Evolutionary conservation across 2,888 invertebrate species (phyloP).

Genomic region (Rhingia campestris): DNA sequence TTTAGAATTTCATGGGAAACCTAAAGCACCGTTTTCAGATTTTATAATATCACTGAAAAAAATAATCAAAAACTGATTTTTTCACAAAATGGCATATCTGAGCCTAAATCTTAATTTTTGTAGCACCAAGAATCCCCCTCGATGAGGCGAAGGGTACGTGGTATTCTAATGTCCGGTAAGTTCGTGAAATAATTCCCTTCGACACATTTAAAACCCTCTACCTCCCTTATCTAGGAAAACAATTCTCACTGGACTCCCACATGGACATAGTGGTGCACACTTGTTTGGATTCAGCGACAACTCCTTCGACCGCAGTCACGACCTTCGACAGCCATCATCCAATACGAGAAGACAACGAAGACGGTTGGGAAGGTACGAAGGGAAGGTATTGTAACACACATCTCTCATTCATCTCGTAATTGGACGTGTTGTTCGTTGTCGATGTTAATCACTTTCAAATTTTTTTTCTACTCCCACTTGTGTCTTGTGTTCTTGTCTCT

Average conservation of each 20-base stretch:
- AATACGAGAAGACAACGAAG: conserved; percentile 81
- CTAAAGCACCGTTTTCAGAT: too few relatives aligned
- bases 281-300: conserved; percentile 84
- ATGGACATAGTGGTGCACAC: conserved; percentile 91
- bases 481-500: conserved; percentile 5
- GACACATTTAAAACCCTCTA: too few relatives aligned
- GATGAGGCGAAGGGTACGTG: conserved; percentile 92
- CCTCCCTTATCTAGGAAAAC: conserved; percentile 84
- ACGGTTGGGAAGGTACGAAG: conserved; percentile 83
- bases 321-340: conserved; percentile 76
- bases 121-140: conserved; percentile 85
- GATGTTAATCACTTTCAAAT: conserved; percentile 1
- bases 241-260: conserved; percentile 94
- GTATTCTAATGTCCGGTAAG: conserved; percentile 92
- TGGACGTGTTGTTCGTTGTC: conserved; percentile 47
- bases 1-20: too few relatives aligned
- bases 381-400: conserved; percentile 80
- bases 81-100: background rate
- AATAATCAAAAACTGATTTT: too few relatives aligned
- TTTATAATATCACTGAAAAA: too few relatives aligned
- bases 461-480: conserved; percentile 19
- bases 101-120: conserved; percentile 1
- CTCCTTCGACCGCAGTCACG: conserved; percentile 63
- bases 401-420: conserved; percentile 57
- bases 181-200: background rate